phyloP scores from a whole-genome alignment of 2,888 invertebrate genomes.

The Thalpophila matura region DNA sequence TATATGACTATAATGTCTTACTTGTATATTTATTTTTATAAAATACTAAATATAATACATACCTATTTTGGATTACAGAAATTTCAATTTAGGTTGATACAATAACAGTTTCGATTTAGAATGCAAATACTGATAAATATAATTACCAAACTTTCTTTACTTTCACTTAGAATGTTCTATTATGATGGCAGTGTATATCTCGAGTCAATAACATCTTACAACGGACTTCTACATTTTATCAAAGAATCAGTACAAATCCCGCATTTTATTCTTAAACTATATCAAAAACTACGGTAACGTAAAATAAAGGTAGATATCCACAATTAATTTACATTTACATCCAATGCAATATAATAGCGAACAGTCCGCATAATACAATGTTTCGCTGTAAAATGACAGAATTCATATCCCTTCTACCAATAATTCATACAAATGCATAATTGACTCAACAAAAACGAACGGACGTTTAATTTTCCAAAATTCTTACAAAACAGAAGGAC shows the following conservation, averaged over 20 bases:
- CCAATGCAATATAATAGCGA: slow-evolving; percentile 34
- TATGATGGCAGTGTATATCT: slow-evolving; percentile 62
- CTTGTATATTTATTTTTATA: slow-evolving; percentile 43
- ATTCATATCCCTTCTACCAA: slow-evolving; percentile 43
- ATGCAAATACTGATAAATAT: slow-evolving; percentile 26
- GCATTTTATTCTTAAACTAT: slow-evolving; percentile 43
- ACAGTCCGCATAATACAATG: slow-evolving; percentile 15
- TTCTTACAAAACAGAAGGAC: slow-evolving; percentile 76
- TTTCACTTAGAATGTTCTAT: slow-evolving; percentile 39
- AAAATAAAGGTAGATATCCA: slow-evolving; percentile 41
- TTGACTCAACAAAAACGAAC: slow-evolving; percentile 61
- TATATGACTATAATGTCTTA: slow-evolving; percentile 52
- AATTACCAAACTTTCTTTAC: slow-evolving; percentile 14
- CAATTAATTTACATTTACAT: slow-evolving; percentile 33
- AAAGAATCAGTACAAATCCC: slow-evolving; percentile 32
- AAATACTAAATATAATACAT: slow-evolving; percentile 28
- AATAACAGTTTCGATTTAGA: slow-evolving; percentile 43
- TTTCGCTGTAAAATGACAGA: slow-evolving; percentile 16
- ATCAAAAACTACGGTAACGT: slow-evolving; percentile 50
- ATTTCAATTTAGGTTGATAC: slow-evolving; percentile 25
- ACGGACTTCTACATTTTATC: slow-evolving; percentile 23
- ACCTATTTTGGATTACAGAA: slow-evolving; percentile 37
- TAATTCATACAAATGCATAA: slow-evolving; percentile 56
- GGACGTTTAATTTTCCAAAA: slow-evolving; percentile 76
- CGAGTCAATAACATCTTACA: slow-evolving; percentile 36